Conservation (phyloP, 2,113 vertebrate genomes). For the Psammodynastes pulverulentus region DNA sequence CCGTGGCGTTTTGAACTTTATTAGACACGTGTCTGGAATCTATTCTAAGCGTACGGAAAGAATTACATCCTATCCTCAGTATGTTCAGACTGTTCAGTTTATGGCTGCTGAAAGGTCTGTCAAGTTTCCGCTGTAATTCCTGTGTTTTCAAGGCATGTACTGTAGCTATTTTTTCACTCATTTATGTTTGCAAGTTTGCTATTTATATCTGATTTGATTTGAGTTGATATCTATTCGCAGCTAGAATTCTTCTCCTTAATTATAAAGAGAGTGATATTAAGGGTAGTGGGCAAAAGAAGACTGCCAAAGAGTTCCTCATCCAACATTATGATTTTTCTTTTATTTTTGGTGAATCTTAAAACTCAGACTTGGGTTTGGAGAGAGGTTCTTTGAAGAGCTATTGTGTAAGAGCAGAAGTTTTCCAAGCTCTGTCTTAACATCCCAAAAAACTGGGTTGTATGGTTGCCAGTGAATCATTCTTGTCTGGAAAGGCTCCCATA, state of each 20-base stretch:
- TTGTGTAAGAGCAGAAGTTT: constrained; percentile 27
- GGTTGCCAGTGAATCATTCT: constrained; percentile 24
- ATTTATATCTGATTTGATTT: neutral
- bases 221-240: neutral
- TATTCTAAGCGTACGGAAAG: constrained; percentile 28
- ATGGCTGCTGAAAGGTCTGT: neutral
- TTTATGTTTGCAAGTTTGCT: neutral
- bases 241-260: neutral
- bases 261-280: neutral
- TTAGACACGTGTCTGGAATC: neutral
- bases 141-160: constrained; percentile 28
- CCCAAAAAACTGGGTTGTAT: constrained; percentile 12
- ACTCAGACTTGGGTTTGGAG: neutral
- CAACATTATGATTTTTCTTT: neutral
- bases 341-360: neutral
- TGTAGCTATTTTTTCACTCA: constrained; percentile 22
- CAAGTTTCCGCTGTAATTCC: constrained; percentile 53
- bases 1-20: neutral
- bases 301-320: neutral
- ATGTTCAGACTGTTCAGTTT: neutral
- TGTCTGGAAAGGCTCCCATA: neutral
- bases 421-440: neutral
- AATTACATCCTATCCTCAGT: neutral
- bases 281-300: neutral
- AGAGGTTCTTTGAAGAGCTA: neutral